Conservation (phyloP, 2,888 invertebrate species). For the Agriopis aurantiaria region DNA sequence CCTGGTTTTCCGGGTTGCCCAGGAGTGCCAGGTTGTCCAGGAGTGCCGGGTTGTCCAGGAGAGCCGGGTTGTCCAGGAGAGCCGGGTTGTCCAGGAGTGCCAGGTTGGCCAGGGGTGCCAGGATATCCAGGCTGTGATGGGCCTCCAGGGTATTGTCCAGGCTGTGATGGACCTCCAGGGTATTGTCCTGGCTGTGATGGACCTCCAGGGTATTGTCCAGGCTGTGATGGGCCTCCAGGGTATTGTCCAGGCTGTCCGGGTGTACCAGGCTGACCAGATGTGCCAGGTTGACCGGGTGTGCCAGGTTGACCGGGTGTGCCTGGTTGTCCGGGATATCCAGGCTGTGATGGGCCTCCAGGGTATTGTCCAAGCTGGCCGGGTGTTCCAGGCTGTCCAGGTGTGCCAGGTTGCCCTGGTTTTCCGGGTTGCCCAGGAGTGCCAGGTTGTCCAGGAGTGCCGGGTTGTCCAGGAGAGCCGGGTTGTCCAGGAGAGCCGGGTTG, state of each 20-base stretch:
- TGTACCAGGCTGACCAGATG: constrained; percentile 42
- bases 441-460: constrained; percentile 17
- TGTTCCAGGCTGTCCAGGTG: constrained; percentile 47
- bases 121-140: background rate
- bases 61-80: constrained; percentile 4
- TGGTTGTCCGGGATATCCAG: constrained; percentile 36
- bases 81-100: background rate
- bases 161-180: constrained; percentile 40
- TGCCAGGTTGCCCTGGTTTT: constrained; percentile 41
- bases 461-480: constrained; percentile 42
- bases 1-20: constrained; percentile 49
- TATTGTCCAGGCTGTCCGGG: constrained; percentile 42
- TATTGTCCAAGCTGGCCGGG: constrained; percentile 47
- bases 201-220: background rate
- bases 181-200: background rate
- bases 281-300: constrained; percentile 47
- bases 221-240: constrained; percentile 24
- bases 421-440: constrained; percentile 42
- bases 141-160: background rate
- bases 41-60: constrained; percentile 37
- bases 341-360: constrained; percentile 20
- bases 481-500: constrained; percentile 1
- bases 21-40: constrained; percentile 15
- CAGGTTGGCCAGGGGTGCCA: background rate
- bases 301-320: constrained; percentile 32